Conservation (phyloP, 2,797 vertebrate species). For the Molossus molossus region DNA sequence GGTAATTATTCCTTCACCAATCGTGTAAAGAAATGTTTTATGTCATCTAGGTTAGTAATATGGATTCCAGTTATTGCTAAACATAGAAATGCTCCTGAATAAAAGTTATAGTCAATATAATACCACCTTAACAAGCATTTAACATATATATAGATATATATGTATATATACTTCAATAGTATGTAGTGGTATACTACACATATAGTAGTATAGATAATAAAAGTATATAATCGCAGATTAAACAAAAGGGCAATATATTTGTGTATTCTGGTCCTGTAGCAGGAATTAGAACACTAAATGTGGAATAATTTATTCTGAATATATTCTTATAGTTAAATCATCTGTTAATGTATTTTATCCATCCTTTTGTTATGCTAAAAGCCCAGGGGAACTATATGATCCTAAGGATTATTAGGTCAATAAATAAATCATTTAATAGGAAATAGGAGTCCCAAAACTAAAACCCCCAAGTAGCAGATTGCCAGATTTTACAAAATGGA, state of each 20-base stretch:
- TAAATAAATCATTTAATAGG: constrained; percentile 26
- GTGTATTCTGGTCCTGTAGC: background rate
- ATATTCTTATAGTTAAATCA: constrained; percentile 46
- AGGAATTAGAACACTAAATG: background rate
- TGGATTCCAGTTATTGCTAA: constrained; percentile 22
- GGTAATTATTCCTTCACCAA: background rate
- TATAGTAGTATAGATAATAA: background rate
- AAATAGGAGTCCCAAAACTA: background rate
- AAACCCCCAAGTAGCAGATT: background rate
- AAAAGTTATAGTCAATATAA: background rate
- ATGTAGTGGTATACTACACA: background rate
- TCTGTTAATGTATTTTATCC: background rate
- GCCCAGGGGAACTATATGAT: background rate
- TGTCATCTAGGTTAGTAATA: background rate
- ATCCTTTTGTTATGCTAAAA: constrained; percentile 36
- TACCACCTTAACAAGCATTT: background rate
- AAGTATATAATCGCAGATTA: background rate
- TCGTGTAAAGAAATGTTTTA: background rate
- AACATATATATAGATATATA: background rate
- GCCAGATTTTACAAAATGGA: constrained; percentile 34
- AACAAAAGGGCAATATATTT: background rate
- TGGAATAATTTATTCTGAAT: constrained; percentile 35
- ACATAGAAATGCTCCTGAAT: background rate
- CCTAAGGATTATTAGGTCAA: constrained; percentile 22
- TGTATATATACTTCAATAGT: background rate